Base-by-base conservation (phyloP, 2,797 vertebrate species). In the Sciurus vulgaris region DNA sequence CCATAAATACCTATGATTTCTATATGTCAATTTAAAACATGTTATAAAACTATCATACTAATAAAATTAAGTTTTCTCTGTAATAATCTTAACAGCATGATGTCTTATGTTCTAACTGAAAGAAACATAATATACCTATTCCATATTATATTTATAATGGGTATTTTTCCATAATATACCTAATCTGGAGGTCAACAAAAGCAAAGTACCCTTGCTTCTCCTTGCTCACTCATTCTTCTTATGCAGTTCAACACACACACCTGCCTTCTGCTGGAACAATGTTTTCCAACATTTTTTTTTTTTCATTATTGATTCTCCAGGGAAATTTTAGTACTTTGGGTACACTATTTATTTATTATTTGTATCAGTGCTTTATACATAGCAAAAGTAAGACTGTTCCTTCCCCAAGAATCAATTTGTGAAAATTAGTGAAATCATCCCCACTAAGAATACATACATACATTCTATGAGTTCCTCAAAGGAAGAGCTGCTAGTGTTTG, bases 31-130 rank as follows among this genome's bases (percentile, higher is more conserved):
- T 70, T 59, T 70, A 70, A 81, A n/a, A 47, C 59, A 11, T 44
- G 24, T 72, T 51, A 28, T 44, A 44, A 81, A 95, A 59, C 24
- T 47, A 56, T 35, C 38, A 61, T 22, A 41, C 38, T 35, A 86
- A 54, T 47, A 47, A 14, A 38, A 90, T 49, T 54, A 94, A 63
- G 73, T 95, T 92, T 96, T 38, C 35, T 63, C 41, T 38, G 6
- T 4, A 82, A 78, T 69, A 74, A 26, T 59, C 74, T 54, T 79
- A 79, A 79, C 49, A 67, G 78, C 0, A 38, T 35, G 54, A 81
- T 38, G 8, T 7, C 2, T 72, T 38, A 73, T 86, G 86, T 91
- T 89, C 41, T 61, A 61, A 59, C 7, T 59, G 24, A 59, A 24
- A 59, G 8, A 59, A 22, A 59, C 5, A 56, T 54, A 54, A 54